Evolutionary conservation across 2,113 vertebrate species (phyloP).

Genomic region (Phalacrocorax aristotelis): DNA sequence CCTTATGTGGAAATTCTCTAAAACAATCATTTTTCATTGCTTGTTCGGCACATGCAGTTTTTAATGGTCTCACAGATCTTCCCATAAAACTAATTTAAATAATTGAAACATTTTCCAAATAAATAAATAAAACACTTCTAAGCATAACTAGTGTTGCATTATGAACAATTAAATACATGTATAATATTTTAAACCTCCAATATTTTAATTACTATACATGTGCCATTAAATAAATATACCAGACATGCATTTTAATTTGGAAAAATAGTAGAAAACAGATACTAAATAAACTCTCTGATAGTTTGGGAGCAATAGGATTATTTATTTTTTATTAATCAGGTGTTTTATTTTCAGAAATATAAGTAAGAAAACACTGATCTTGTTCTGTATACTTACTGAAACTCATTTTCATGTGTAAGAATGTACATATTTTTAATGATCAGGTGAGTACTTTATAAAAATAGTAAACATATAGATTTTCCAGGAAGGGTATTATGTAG

Average conservation of each 20-base stretch:
- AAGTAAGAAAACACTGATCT: background rate
- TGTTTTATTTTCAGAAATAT: background rate
- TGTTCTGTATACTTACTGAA: background rate
- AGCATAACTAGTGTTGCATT: background rate
- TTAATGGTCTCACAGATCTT: background rate
- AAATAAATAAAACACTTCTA: background rate
- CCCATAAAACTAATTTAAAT: background rate
- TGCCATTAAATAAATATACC: background rate
- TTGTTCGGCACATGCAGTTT: slow-evolving; percentile 2
- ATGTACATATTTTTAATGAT: background rate
- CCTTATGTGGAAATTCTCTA: slow-evolving; percentile 35
- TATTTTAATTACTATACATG: background rate
- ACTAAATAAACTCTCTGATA: background rate
- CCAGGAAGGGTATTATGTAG: background rate
- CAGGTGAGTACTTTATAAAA: background rate
- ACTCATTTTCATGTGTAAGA: background rate
- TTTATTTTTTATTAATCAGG: background rate
- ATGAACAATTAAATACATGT: background rate
- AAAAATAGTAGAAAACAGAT: background rate
- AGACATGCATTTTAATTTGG: background rate
- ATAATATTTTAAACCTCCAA: background rate
- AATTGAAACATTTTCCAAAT: background rate
- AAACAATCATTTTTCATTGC: slow-evolving; percentile 26
- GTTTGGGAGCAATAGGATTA: background rate
- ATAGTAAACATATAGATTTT: background rate